Evolutionary conservation across 2,113 vertebrate species (phyloP).

Genomic region (Variabilichromis moorii): DNA sequence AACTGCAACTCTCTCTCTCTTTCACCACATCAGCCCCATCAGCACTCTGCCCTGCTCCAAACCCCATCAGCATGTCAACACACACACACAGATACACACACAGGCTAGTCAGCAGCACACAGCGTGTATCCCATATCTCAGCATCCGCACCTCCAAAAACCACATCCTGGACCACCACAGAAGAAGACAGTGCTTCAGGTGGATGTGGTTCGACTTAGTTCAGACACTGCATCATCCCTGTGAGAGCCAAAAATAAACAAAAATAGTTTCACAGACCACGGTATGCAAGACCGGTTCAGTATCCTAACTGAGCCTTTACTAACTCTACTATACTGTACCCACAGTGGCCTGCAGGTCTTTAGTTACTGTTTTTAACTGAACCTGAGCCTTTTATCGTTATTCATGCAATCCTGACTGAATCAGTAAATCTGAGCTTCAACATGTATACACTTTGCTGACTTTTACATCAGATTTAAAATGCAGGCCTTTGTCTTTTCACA

Average conservation of each 20-base stretch:
- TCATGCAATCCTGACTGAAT: background rate
- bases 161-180: conserved; percentile 47
- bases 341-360: background rate
- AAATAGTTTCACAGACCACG: background rate
- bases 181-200: background rate
- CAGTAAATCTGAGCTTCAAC: background rate
- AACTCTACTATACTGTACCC: rapidly evolving
- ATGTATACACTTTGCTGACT: background rate
- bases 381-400: rapidly evolving
- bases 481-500: background rate
- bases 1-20: conserved; percentile 37
- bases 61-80: conserved; percentile 18
- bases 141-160: conserved; percentile 42
- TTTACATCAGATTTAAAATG: background rate
- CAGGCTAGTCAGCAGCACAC: conserved; percentile 24
- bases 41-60: conserved; percentile 31
- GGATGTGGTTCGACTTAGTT: background rate
- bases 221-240: background rate
- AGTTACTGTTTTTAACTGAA: background rate
- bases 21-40: conserved; percentile 41
- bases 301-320: background rate
- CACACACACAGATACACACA: background rate
- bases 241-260: background rate
- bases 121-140: conserved; percentile 51
- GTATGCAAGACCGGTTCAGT: background rate